A percentile compares a stretch with the other conserved stretches of the same genome.
Conservation (phyloP, 2,888 invertebrate species). For the Lysandra bellargus region DNA sequence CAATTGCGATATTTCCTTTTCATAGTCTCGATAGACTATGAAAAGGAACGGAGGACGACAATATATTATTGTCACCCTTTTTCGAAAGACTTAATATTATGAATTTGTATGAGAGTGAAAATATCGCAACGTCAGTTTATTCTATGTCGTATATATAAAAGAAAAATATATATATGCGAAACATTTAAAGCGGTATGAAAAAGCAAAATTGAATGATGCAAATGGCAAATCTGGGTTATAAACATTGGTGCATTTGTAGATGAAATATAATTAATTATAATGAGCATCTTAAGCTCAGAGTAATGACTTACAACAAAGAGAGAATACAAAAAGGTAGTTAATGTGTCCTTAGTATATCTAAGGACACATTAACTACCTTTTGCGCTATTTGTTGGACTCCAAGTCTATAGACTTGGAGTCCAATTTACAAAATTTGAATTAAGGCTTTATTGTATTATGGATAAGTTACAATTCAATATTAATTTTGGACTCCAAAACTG, state of each 20-base stretch:
- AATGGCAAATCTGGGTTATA: neutral
- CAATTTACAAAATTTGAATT: no score
- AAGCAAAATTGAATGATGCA: constrained; percentile 11
- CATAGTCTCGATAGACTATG: neutral
- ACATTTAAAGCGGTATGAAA: constrained; percentile 15
- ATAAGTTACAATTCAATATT: no score
- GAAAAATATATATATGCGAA: neutral
- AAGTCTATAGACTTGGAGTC: no score
- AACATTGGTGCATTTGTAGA: neutral
- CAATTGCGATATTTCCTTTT: neutral
- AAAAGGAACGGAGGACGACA: neutral
- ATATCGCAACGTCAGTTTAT: neutral
- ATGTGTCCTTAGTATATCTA: no score
- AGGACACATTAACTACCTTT: no score
- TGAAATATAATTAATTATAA: neutral
- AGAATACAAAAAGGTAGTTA: no score
- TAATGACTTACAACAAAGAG: no score
- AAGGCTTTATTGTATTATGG: no score
- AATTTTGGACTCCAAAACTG: no score
- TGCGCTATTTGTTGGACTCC: no score
- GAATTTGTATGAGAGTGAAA: neutral
- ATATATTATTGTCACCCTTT: neutral
- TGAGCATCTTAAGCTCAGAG: no score
- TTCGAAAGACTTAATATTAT: neutral
- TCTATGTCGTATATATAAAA: neutral